Base-by-base conservation (phyloP, 23 tunicate genomes). In the Diplosoma virens region DNA sequence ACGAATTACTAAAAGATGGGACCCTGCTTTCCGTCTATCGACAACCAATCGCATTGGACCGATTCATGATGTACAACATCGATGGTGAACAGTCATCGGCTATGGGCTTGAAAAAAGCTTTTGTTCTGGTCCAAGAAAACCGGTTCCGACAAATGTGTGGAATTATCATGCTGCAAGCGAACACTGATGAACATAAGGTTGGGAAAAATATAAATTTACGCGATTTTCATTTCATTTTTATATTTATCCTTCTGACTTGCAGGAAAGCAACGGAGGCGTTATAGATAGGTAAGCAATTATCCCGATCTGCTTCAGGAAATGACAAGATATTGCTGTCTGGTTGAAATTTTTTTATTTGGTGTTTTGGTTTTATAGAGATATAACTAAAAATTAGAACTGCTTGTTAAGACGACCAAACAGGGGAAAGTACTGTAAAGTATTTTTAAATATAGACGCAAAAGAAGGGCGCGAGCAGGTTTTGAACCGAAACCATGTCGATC, bases 101-200 rank as follows among this genome's bases (percentile, higher is more conserved):
- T 0, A 23, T 86, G 54, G 81, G 81, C 35, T 34, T 75, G 18
- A 78, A 79, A 45, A 71, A 50, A 52, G 81, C 92, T 17, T 79
- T 86, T 32, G 84, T 86, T 3, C 24, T 86, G 7, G 82, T 86
- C 14, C 92, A 86, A 48, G 92, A 86, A 32, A 86, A 86, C 50
- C 92, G 92, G 1, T 86, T 86, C 27, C 92, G 79, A 48, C 92
- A 86, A 47, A 79, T 86, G 92, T 61, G 47, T 3, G 30, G 77
- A 6, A 50, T 79, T 35, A 37, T 60, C 1, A 52, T 79, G 80
- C 67, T 86, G 32, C 82, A 86, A 71, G 84, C 84, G 30, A 17
- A 55, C 27, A 47, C 75, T 36, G 92, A 79, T 45, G 84, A 79
- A 1, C 25, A 24, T 32, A 86, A 86, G 67, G 92, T 86, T 27